Evolutionary conservation across 2,888 invertebrate genomes (phyloP).

Genomic region (Seira musarum): DNA sequence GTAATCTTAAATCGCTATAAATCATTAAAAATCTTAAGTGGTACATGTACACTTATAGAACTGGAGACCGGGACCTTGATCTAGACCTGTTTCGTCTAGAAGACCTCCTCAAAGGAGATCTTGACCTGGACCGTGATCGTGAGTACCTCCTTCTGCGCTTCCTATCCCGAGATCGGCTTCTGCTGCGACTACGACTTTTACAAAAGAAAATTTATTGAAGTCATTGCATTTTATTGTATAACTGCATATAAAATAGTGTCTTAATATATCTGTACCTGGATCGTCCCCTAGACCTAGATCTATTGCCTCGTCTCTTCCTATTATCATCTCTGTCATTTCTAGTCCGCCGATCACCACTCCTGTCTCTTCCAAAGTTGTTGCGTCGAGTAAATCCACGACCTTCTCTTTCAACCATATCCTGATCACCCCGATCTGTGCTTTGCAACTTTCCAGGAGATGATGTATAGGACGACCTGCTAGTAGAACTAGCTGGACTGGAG

Average conservation of each 20-base stretch:
- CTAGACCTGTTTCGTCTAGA: conserved; percentile 16
- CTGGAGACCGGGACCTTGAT: conserved; percentile 52
- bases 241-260: not conserved
- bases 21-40: too few relatives aligned
- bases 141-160: conserved; percentile 48
- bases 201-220: conserved; percentile 17
- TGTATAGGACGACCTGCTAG: not conserved
- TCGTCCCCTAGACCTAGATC: conserved; percentile 44
- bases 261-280: conserved; percentile 46
- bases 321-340: conserved; percentile 30
- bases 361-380: not conserved
- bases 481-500: not conserved
- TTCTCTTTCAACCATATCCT: not conserved
- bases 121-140: conserved; percentile 56
- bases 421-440: not conserved
- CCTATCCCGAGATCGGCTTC: conserved; percentile 52
- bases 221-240: not conserved
- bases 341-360: conserved; percentile 15
- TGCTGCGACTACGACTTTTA: conserved; percentile 45
- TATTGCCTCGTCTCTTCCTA: conserved; percentile 47
- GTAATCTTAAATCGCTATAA: too few relatives aligned
- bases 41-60: not conserved
- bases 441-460: not conserved
- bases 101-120: conserved; percentile 28
- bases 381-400: not conserved